Percentiles rank a stretch among this genome's conserved stretches.
These are phyloP conservation scores for Phycodurus eques DNA, from an alignment of 2,113 vertebrate species.

Conservation along the genomic window DNA sequence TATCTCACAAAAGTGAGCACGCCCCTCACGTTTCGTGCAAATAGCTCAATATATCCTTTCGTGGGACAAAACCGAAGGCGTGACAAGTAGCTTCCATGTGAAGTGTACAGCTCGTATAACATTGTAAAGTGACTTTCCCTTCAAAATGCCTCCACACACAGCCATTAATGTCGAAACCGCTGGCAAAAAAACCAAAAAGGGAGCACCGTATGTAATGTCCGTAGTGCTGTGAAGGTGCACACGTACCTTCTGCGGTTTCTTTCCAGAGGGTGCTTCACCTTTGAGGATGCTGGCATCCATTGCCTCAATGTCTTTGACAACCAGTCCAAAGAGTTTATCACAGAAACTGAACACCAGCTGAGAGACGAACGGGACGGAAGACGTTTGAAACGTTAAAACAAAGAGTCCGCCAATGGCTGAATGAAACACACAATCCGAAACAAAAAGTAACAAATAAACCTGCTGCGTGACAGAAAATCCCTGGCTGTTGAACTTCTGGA, in stretches of 20 bases:
- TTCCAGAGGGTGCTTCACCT: slow-evolving; percentile 82
- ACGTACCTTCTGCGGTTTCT: slow-evolving; percentile 90
- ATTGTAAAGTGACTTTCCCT: no score
- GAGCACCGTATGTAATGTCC: no score
- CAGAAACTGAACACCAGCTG: slow-evolving; percentile 96
- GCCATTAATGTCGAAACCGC: no score
- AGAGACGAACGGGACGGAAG: slow-evolving; percentile 10
- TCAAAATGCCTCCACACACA: no score
- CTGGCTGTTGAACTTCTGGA: slow-evolving; percentile 98
- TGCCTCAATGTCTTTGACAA: slow-evolving; percentile 93
- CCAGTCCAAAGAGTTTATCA: slow-evolving; percentile 91
- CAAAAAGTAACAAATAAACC: slow-evolving; percentile 65
- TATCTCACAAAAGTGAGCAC: no score
- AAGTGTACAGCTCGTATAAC: no score
- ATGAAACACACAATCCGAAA: not conserved
- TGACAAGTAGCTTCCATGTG: no score
- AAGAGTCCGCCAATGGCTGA: not conserved
- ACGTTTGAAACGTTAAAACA: not conserved
- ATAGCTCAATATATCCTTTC: no score
- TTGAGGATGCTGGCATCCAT: slow-evolving; percentile 97
- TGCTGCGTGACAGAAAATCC: slow-evolving; percentile 90
- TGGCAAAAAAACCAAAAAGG: not conserved
- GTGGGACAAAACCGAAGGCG: no score
- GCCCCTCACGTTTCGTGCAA: no score
- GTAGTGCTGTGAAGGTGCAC: not conserved